Evolutionary conservation across 2,797 vertebrate species (phyloP).

Genomic region (Steatocranus sp.): DNA sequence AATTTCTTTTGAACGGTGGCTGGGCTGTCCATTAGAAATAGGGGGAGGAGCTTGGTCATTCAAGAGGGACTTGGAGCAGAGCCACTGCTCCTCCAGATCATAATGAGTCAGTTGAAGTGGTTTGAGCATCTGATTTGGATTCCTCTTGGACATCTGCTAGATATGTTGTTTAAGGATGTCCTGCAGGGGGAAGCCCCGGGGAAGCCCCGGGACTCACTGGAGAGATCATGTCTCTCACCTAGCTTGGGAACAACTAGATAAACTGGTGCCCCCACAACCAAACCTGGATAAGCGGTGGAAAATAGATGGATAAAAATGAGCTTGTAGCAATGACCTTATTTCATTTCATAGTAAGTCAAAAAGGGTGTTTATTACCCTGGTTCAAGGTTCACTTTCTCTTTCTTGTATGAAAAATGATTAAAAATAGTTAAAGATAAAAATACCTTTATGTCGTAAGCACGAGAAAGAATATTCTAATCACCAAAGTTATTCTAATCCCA

Average conservation of each 20-base stretch:
- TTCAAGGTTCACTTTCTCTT: neutral
- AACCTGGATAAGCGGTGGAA: accelerated
- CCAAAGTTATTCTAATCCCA: neutral
- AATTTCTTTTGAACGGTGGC: neutral
- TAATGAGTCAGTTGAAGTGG: neutral
- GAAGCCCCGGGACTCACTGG: neutral
- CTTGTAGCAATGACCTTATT: neutral
- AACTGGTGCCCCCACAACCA: neutral
- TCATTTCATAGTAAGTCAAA: neutral
- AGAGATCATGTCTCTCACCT: neutral
- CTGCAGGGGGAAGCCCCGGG: neutral
- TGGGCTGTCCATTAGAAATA: neutral
- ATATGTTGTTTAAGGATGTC: neutral
- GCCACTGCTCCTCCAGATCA: neutral
- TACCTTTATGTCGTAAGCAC: accelerated
- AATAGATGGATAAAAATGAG: neutral
- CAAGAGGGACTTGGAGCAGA: neutral
- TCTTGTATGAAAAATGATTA: neutral
- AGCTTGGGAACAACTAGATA: neutral
- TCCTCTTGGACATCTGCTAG: neutral
- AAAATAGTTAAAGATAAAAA: neutral
- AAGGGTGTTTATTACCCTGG: neutral
- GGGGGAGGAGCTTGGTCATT: neutral
- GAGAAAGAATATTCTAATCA: neutral
- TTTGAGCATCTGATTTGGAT: neutral